Evolutionary conservation across 2,797 vertebrate species (phyloP).

Genomic region (Myiotriccus ornatus): DNA sequence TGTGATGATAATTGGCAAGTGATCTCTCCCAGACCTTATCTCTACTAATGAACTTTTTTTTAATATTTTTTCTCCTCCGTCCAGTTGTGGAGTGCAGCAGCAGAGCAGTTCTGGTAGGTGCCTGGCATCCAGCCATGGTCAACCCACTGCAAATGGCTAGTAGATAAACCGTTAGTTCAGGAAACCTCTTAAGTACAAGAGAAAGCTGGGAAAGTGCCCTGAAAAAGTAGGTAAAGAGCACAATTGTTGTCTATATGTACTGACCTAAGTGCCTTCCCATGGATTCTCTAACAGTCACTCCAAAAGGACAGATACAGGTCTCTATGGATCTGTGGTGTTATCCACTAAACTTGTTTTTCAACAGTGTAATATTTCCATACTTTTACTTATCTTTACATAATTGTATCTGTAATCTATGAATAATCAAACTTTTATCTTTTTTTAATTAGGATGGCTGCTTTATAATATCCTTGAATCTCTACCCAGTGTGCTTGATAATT

Average conservation of each 20-base stretch:
- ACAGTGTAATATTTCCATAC: neutral
- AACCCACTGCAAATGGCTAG: neutral
- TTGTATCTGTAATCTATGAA: neutral
- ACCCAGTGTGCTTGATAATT: neutral
- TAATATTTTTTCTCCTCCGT: neutral
- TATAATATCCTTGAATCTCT: neutral
- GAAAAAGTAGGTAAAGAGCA: neutral
- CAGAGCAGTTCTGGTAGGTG: neutral
- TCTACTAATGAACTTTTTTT: neutral
- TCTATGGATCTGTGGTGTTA: neutral
- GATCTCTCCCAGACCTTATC: neutral
- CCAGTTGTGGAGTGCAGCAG: neutral
- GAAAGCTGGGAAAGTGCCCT: neutral
- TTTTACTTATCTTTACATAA: neutral
- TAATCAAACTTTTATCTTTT: neutral
- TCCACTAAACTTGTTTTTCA: neutral
- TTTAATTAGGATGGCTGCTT: neutral
- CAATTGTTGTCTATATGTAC: neutral
- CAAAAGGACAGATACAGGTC: neutral
- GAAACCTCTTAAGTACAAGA: neutral
- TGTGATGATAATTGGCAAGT: neutral
- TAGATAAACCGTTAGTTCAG: neutral
- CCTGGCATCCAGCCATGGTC: neutral
- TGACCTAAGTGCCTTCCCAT: neutral
- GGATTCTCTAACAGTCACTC: neutral